Evolutionary conservation across 2,797 vertebrate genomes (phyloP).

Genomic region (Zalophus californianus): DNA sequence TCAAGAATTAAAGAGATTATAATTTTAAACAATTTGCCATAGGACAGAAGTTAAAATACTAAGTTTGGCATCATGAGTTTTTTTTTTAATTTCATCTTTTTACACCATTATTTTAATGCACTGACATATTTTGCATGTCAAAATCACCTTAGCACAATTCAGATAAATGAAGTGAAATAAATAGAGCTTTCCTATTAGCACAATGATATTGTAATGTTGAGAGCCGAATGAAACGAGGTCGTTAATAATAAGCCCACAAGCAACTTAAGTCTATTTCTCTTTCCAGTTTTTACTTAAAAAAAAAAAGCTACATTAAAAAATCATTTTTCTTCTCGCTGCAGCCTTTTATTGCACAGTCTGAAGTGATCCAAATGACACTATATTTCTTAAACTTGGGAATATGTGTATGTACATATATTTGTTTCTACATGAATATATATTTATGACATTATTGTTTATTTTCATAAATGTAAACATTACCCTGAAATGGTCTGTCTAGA

Average conservation of each 20-base stretch:
- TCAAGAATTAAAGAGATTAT: conserved; percentile 66
- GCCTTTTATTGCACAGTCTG: neutral
- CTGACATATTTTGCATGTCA: conserved; percentile 62
- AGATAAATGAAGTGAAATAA: conserved; percentile 78
- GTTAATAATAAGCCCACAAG: conserved; percentile 72
- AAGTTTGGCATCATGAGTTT: conserved; percentile 45
- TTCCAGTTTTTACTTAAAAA: neutral
- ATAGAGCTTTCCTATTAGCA: conserved; percentile 69
- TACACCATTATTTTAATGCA: conserved; percentile 42
- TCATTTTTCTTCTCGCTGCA: conserved; percentile 38
- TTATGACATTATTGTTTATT: neutral
- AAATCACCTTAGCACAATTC: conserved; percentile 76
- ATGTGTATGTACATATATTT: neutral
- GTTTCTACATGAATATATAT: neutral
- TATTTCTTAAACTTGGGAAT: neutral
- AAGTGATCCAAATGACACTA: neutral
- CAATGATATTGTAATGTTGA: conserved; percentile 57
- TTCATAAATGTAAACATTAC: neutral
- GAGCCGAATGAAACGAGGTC: conserved; percentile 68
- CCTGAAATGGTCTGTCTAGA: neutral
- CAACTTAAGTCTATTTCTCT: conserved; percentile 74
- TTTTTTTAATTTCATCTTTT: conserved; percentile 3
- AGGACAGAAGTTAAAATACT: conserved; percentile 57
- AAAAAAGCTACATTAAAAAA: conserved; percentile 71
- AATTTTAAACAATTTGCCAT: conserved; percentile 66